These are phyloP conservation scores for Temnopleurus reevesii DNA, from an alignment of 53 echinoderm and acorn worm species.

Conservation along the genomic window DNA sequence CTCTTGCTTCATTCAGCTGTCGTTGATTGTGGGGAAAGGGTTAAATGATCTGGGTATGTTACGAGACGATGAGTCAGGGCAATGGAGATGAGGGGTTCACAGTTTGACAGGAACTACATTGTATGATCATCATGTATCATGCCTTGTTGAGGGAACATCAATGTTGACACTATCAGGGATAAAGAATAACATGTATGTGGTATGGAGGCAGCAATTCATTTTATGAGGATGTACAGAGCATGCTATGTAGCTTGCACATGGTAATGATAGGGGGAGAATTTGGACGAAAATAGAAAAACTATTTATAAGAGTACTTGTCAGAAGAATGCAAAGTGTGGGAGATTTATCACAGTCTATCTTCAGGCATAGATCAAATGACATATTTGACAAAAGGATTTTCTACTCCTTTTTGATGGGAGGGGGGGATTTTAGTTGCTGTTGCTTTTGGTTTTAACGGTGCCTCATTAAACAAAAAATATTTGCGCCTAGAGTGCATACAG, in stretches of 20 bases:
- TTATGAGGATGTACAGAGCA: not conserved
- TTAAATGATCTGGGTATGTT: constrained; percentile 22
- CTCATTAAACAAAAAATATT: too few relatives aligned
- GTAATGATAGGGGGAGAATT: not conserved
- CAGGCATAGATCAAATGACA: too few relatives aligned
- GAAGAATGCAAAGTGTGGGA: too few relatives aligned
- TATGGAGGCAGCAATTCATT: not conserved
- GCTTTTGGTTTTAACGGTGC: too few relatives aligned
- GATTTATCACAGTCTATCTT: too few relatives aligned
- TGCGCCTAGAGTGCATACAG: too few relatives aligned
- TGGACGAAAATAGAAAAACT: too few relatives aligned
- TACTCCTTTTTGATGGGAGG: too few relatives aligned
- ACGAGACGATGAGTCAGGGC: constrained; percentile 18
- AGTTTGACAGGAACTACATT: constrained; percentile 24
- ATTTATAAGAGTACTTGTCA: too few relatives aligned
- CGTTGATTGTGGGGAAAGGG: not conserved
- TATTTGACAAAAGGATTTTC: too few relatives aligned
- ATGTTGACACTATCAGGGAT: constrained; percentile 22
- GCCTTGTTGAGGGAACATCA: not conserved
- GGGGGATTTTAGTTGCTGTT: too few relatives aligned
- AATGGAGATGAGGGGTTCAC: not conserved
- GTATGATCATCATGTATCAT: constrained; percentile 33
- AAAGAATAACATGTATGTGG: not conserved
- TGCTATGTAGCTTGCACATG: too few relatives aligned
- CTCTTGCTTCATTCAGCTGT: not conserved